These are phyloP conservation scores for Poeciliopsis turrubarensis DNA, from an alignment of 2,113 vertebrate genomes.

Conservation along the genomic window DNA sequence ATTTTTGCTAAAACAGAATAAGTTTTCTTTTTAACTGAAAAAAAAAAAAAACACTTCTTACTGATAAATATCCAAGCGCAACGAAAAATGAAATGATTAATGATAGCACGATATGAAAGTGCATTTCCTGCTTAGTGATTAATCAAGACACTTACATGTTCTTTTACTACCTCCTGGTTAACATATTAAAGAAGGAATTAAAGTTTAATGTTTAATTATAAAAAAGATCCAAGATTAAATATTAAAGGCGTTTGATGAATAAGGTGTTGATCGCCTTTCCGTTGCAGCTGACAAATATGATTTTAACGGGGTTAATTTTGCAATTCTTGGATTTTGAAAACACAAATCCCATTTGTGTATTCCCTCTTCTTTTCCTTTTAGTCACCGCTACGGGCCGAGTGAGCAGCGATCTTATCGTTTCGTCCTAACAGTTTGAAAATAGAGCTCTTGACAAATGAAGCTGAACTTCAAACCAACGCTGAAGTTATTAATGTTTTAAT, in stretches of 20 bases:
- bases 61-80: slow-evolving; percentile 33
- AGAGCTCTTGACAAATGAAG: slow-evolving; percentile 46
- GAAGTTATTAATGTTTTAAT: slow-evolving; percentile 56
- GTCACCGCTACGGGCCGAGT: background rate
- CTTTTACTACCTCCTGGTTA: slow-evolving; percentile 65
- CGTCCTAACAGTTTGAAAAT: slow-evolving; percentile 26
- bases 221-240: slow-evolving; percentile 70
- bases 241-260: slow-evolving; percentile 71
- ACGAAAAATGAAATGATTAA: slow-evolving; percentile 61
- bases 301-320: background rate
- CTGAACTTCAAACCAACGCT: slow-evolving; percentile 46
- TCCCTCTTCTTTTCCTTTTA: background rate
- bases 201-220: slow-evolving; percentile 81
- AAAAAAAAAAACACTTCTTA: slow-evolving; percentile 15
- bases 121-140: slow-evolving; percentile 68
- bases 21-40: slow-evolving; percentile 7
- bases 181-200: slow-evolving; percentile 74
- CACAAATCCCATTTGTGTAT: too few species aligned
- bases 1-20: slow-evolving; percentile 44
- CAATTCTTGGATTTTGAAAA: background rate
- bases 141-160: slow-evolving; percentile 71
- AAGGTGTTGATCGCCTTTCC: slow-evolving; percentile 45
- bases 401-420: background rate
- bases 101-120: slow-evolving; percentile 70
- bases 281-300: slow-evolving; percentile 40